Percentiles rank a stretch among this genome's conserved stretches.
Conservation (phyloP, 2,797 vertebrate genomes). For the Acrossocheilus fasciatus region DNA sequence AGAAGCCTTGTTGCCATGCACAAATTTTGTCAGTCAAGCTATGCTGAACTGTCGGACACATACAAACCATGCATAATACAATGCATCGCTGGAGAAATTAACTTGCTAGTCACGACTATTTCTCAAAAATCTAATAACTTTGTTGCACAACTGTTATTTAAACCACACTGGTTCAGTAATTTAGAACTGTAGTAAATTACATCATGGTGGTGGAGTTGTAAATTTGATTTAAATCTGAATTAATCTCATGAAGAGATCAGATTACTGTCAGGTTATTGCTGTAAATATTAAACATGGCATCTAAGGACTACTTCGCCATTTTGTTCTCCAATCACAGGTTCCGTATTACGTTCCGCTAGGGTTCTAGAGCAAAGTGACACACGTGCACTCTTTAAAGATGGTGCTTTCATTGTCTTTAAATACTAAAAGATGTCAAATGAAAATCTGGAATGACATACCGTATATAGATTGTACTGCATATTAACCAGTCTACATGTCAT, state of each 20-base stretch:
- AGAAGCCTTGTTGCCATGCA: no score
- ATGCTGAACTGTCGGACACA: no score
- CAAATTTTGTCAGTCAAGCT: no score
- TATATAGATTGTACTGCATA: neutral
- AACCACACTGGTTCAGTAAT: no score
- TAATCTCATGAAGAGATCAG: neutral
- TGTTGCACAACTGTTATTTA: no score
- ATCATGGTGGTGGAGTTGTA: neutral
- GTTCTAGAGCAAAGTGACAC: neutral
- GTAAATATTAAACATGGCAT: neutral
- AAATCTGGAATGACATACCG: neutral
- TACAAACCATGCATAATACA: no score
- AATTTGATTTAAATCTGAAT: neutral
- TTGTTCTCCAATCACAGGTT: neutral
- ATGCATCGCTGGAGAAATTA: no score
- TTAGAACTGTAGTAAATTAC: no score
- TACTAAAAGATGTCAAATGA: neutral
- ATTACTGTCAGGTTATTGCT: neutral
- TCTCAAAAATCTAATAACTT: no score
- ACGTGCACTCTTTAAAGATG: neutral
- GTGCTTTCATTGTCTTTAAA: neutral
- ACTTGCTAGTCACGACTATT: no score
- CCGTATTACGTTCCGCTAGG: neutral
- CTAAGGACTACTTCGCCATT: neutral
- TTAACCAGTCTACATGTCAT: neutral